phyloP scores from a whole-genome alignment of 2,888 invertebrate species.

The Dendrolimus houi region DNA sequence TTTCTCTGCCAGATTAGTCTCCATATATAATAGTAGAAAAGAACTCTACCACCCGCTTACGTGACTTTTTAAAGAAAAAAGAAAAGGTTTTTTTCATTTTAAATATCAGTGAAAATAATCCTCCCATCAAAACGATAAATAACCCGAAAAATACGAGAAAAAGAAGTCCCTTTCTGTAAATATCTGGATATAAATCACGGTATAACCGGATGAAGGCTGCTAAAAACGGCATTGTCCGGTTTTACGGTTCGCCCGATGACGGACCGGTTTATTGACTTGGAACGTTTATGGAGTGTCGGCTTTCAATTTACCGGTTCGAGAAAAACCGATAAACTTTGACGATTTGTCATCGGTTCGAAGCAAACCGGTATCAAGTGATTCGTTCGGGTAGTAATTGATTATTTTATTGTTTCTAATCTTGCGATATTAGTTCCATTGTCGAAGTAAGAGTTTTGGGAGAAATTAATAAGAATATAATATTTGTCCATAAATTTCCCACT shows the following conservation, averaged over 20 bases:
- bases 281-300: constrained; percentile 54
- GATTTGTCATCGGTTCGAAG: constrained; percentile 20
- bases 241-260: constrained; percentile 46
- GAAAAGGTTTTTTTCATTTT: not conserved
- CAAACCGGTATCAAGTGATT: constrained; percentile 6
- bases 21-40: too few relatives aligned
- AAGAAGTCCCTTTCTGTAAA: constrained; percentile 4
- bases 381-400: constrained; percentile 22
- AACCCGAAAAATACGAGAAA: constrained; percentile 1
- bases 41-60: too few relatives aligned
- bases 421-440: too few relatives aligned
- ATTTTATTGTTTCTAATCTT: constrained; percentile 14
- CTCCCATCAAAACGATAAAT: not conserved
- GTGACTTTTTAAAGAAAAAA: not conserved
- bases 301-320: constrained; percentile 44
- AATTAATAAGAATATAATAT: too few relatives aligned
- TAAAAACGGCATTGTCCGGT: constrained; percentile 41
- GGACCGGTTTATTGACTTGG: constrained; percentile 59
- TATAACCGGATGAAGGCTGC: constrained; percentile 10
- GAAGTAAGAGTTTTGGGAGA: too few relatives aligned
- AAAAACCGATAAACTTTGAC: constrained; percentile 34
- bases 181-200: constrained; percentile 9
- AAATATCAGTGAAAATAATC: not conserved
- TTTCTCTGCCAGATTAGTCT: too few relatives aligned
- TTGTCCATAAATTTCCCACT: too few relatives aligned